Percentiles rank a stretch among this genome's conserved stretches.
Evolutionary conservation across 2,113 vertebrate species (phyloP).

Genomic region (Leptodactylus fuscus): DNA sequence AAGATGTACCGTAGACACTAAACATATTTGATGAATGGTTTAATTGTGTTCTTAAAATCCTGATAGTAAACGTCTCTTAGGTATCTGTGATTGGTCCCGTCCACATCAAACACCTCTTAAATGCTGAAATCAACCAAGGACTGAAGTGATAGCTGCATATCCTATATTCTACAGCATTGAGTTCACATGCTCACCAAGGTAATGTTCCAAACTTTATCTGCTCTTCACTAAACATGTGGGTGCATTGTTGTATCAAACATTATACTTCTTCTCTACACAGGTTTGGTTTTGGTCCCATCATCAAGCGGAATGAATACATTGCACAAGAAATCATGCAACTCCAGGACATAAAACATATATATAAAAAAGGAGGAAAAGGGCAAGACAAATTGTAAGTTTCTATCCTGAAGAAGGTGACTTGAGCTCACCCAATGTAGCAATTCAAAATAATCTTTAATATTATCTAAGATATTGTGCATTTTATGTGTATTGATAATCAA

Average conservation of each 20-base stretch:
- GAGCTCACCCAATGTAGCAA: too few species aligned
- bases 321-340: background rate
- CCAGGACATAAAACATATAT: background rate
- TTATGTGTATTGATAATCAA: too few species aligned
- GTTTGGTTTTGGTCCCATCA: background rate
- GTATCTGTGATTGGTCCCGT: conserved; percentile 39
- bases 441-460: too few species aligned
- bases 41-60: conserved; percentile 27
- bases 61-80: background rate
- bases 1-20: conserved; percentile 4
- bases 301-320: background rate
- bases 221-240: background rate
- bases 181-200: conserved; percentile 13
- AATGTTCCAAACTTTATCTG: background rate
- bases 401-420: background rate
- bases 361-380: background rate
- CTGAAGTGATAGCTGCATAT: background rate
- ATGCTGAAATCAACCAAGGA: background rate
- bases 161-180: background rate
- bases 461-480: too few species aligned
- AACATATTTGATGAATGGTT: conserved; percentile 35
- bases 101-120: conserved; percentile 42
- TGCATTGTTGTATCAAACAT: too few species aligned
- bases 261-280: background rate
- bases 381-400: background rate